Evolutionary conservation across 2,113 vertebrate genomes (phyloP), one percentile per base, ranked within the genome.

Genomic region (Jacana jacana): DNA sequence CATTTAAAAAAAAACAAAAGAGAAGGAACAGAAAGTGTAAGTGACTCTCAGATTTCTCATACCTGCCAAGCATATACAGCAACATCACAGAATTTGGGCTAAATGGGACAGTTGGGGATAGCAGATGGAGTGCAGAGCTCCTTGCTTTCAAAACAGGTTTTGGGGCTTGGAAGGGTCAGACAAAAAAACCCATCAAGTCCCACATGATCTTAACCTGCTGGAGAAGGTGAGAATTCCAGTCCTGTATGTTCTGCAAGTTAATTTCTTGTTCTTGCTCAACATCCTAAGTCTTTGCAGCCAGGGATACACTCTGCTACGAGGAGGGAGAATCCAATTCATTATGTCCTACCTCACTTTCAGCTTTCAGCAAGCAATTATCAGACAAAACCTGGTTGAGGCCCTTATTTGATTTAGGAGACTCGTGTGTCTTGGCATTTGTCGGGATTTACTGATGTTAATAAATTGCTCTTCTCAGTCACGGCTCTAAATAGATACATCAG

Each of bases 401-500:
- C 24, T 84, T 72, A 95, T 87, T 97, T 92, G 94, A 97, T 96
- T 95, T 95, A 92, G 91, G 86, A 90, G 88, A 44, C 64, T 88
- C 88, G 69, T 52, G 60, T 95, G 83, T 93, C 92, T 93, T 91
- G 83, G 91, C 80, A 91, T 95, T 93, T 80, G 86, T 94, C 80
- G 92, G 60, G 91, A 93, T 94, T 94, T 97, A 88, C 83, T 92
- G 89, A 88, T 93, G 77, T 77, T 96, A 91, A 95, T 89, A 96
- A 97, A 96, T 95, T 91, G 52, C 64, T 86, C 64, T 71, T 92
- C 68, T 88, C 77, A 91, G 69, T 92, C 60, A 35, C 84, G 86
- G n/a, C 64, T 94, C 86, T 84, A 88, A 96, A 86, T 60, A 94
- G 94, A 84, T 91, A 81, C 30, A 92, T 93, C 86, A 81, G 42